phyloP scores from a whole-genome alignment of 2,888 invertebrate species.

The Patella pellucida region DNA sequence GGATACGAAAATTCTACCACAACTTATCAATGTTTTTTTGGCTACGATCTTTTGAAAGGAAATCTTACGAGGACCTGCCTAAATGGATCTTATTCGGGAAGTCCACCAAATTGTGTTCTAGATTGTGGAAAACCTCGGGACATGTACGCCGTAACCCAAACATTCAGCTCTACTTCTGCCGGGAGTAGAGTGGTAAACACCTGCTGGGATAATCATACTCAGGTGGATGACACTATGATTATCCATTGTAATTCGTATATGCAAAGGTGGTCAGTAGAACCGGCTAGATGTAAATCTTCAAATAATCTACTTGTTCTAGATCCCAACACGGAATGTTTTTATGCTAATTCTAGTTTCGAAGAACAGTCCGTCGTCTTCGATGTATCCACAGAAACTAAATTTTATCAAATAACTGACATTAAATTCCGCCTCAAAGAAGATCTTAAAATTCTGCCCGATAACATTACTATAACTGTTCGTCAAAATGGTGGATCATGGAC shows the following conservation, averaged over 20 bases:
- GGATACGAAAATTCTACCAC: conserved; percentile 3
- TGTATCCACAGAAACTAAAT: background rate
- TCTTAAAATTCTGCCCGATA: background rate
- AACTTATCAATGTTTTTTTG: conserved; percentile 18
- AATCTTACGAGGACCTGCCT: conserved; percentile 14
- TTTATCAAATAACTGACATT: background rate
- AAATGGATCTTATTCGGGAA: conserved; percentile 11
- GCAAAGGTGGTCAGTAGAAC: background rate
- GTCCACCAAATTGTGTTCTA: conserved; percentile 16
- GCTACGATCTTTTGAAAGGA: conserved; percentile 7
- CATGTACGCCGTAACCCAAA: background rate
- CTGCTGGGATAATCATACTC: background rate
- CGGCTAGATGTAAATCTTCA: background rate
- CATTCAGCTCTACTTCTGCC: background rate
- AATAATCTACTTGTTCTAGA: background rate
- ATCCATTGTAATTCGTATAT: background rate
- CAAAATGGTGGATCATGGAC: background rate
- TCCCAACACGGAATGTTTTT: background rate
- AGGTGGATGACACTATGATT: background rate
- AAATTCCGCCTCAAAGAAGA: background rate
- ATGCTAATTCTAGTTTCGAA: background rate
- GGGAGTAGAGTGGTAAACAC: background rate
- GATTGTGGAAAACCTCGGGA: background rate
- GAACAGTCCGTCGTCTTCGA: background rate
- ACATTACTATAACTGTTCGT: background rate